These are phyloP conservation scores for Noctua janthe DNA, from an alignment of 2,888 invertebrate genomes.

Conservation along the genomic window DNA sequence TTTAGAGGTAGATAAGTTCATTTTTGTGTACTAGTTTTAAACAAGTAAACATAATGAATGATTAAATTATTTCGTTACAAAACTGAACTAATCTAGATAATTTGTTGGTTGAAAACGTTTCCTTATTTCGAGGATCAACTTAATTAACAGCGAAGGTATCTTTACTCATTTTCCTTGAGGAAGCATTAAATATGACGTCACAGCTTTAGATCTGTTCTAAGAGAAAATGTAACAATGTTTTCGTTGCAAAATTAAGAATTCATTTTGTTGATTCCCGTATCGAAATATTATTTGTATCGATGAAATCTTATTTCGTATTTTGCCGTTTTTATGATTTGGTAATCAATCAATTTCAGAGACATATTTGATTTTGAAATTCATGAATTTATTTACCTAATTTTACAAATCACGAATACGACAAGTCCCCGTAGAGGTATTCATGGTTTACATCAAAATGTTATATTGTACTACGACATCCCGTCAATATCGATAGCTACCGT, in stretches of 20 bases:
- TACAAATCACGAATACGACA: neutral
- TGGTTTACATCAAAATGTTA: too few species aligned
- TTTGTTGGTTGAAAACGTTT: conserved; percentile 30
- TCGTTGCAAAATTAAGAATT: conserved; percentile 10
- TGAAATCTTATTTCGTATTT: neutral
- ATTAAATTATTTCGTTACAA: conserved; percentile 12
- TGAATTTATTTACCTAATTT: neutral
- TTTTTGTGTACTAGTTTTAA: too few species aligned
- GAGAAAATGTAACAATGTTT: conserved; percentile 1
- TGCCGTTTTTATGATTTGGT: neutral
- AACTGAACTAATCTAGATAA: conserved; percentile 32
- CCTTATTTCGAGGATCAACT: conserved; percentile 30
- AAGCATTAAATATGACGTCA: conserved; percentile 10
- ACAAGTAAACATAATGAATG: neutral
- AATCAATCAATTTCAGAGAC: neutral
- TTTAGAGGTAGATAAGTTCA: too few species aligned
- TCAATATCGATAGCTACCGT: neutral
- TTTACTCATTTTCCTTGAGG: conserved; percentile 32
- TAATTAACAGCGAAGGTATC: conserved; percentile 42
- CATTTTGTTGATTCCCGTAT: neutral
- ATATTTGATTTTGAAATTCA: neutral
- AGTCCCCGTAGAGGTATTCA: too few species aligned
- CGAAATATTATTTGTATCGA: neutral
- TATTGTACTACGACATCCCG: neutral
- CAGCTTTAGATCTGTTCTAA: neutral